Percentiles rank a stretch among this genome's conserved stretches.
phyloP scores from a whole-genome alignment of 2,888 invertebrate genomes.

The Drosophila histrio region DNA sequence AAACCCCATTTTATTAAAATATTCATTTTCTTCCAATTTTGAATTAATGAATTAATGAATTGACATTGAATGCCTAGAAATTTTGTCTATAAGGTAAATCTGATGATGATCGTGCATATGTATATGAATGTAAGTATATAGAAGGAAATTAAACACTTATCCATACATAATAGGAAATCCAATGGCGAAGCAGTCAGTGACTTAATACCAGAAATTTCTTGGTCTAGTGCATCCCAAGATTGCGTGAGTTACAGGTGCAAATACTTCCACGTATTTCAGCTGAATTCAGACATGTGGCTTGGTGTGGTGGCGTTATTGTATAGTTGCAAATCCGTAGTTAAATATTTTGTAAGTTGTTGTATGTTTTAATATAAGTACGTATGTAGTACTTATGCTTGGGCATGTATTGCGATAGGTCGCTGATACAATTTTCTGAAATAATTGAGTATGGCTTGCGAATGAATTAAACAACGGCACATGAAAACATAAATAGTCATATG shows the following conservation, averaged over 20 bases:
- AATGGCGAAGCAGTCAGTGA: conserved; percentile 62
- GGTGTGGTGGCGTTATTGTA: conserved; percentile 15
- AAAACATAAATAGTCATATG: neutral
- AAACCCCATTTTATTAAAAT: conserved; percentile 57
- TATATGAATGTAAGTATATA: neutral
- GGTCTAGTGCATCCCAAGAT: conserved; percentile 58
- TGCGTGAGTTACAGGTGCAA: conserved; percentile 53
- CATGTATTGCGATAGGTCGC: conserved; percentile 22
- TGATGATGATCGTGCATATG: neutral
- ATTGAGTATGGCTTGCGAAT: conserved; percentile 67
- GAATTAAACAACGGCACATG: conserved; percentile 25
- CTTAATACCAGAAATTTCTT: conserved; percentile 71
- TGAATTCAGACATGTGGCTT: conserved; percentile 16
- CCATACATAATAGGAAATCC: conserved; percentile 17
- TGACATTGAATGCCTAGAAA: conserved; percentile 27
- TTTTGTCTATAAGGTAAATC: neutral
- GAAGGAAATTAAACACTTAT: neutral
- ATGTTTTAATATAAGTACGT: neutral
- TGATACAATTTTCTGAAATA: conserved; percentile 76
- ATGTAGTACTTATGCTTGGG: neutral
- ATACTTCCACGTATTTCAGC: conserved; percentile 52
- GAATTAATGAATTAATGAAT: neutral
- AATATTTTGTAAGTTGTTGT: conserved; percentile 43
- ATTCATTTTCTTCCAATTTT: conserved; percentile 50
- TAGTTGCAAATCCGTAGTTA: conserved; percentile 17